Evolutionary conservation across 2,797 vertebrate genomes (phyloP).

Genomic region (Anabacerthia variegaticeps): DNA sequence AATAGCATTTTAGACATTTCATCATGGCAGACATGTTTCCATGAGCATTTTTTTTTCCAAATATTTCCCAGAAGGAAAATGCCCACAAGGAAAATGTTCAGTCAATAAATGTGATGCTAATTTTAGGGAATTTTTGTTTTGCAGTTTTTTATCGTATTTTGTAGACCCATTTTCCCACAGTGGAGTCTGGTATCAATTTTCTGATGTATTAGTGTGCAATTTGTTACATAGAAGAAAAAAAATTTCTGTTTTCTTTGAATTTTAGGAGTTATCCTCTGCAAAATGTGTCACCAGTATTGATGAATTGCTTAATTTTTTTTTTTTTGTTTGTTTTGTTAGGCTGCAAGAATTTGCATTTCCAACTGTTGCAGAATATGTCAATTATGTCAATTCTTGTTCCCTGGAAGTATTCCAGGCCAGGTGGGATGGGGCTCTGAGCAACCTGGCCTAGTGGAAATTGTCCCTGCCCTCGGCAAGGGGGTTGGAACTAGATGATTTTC

Average conservation of each 20-base stretch:
- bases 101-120: background rate
- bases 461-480: background rate
- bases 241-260: background rate
- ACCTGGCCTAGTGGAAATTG: background rate
- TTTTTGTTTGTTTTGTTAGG: background rate
- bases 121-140: background rate
- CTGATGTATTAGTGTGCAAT: background rate
- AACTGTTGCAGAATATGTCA: background rate
- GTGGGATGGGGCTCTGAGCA: background rate
- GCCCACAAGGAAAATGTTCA: background rate
- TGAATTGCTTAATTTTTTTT: background rate
- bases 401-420: background rate
- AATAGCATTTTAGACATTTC: background rate
- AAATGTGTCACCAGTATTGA: background rate
- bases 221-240: background rate
- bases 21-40: background rate
- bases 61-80: background rate
- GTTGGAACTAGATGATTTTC: background rate
- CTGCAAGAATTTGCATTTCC: background rate
- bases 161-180: background rate
- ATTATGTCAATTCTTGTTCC: background rate
- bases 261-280: background rate
- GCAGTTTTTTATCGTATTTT: background rate
- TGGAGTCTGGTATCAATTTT: background rate
- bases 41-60: background rate